Percentiles rank a stretch among this genome's conserved stretches.
Conservation (phyloP, 2,797 vertebrate species). For the Coregonus ussuriensis region DNA sequence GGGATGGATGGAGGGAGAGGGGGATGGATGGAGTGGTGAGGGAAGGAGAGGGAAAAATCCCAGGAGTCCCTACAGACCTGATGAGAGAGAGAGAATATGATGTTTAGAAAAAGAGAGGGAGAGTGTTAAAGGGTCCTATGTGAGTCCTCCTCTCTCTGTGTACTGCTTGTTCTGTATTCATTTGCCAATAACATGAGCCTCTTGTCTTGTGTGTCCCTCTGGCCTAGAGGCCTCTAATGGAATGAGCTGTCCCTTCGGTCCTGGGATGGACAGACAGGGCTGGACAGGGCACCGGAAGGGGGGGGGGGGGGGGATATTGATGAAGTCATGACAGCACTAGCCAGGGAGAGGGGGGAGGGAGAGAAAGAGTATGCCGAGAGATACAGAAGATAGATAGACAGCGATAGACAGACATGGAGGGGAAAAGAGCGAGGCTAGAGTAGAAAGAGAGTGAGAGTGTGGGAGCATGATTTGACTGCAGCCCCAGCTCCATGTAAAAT, state of each 20-base stretch:
- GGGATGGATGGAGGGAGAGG: slow-evolving; percentile 53
- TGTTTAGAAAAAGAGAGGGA: slow-evolving; percentile 64
- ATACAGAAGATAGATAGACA: too few relatives aligned
- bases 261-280: not conserved
- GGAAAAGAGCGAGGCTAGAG: slow-evolving; percentile 15
- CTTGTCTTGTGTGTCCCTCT: not conserved
- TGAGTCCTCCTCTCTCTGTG: not conserved
- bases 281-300: not conserved
- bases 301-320: too few relatives aligned
- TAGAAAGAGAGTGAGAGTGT: slow-evolving; percentile 46
- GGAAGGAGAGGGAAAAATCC: slow-evolving; percentile 2
- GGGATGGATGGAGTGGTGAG: slow-evolving; percentile 80
- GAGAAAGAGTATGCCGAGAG: slow-evolving; percentile 32
- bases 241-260: not conserved
- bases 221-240: not conserved
- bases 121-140: slow-evolving; percentile 19
- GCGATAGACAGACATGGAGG: slow-evolving; percentile 9
- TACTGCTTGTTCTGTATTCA: not conserved
- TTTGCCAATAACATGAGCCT: not conserved
- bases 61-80: slow-evolving; percentile 64
- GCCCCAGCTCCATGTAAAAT: slow-evolving; percentile 64
- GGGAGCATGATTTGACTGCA: not conserved
- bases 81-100: slow-evolving; percentile 57
- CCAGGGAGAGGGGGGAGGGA: not conserved
- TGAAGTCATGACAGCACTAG: too few relatives aligned